Base-by-base conservation (phyloP, 2,797 vertebrate genomes). In the Lacerta viridis region DNA sequence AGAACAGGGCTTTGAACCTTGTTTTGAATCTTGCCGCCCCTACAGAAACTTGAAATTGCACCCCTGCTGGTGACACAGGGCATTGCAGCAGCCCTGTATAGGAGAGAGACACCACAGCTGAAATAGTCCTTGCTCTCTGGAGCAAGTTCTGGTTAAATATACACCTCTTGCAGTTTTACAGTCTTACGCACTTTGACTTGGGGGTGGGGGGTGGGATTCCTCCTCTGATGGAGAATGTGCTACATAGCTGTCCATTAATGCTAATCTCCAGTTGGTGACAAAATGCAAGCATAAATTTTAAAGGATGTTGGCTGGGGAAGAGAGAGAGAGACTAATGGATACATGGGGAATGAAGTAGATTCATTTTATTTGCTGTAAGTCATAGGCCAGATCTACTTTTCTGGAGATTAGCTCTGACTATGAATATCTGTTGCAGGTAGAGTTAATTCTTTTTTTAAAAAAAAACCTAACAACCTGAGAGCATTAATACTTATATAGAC, bases 381-480 rank as follows among this genome's bases (percentile, higher is more conserved):
- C 72, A 1, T 10, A 0, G 76, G 84, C 23, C 86, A 80, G 20
- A 89, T 72, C 0, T 27, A 1, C 4, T 59, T 85, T 79, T 43
- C 27, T 88, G 1, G 1, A 80, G 46, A 25, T 69, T 80, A 77
- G 36, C 72, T 86, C 43, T 3, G 59, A 72, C 33, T 80, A 39
- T 84, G 72, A 85, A 84, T 79, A 64, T 1, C 41, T 88, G n/a
- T 1, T 78, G n/a, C 55, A 88, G 27, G 39, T 71, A 84, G 46
- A 76, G 50, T 50, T 87, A 66, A 33, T n/a, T 33, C 11, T 59
- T 74, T 43, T 41, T 66, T 66, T 27, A 8, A 7, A 10, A 25
- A 1, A 6, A 25, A 6, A n/a, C n/a, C 17, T 7, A 64, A 64
- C 18, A 64, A 64, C 61, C 61, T 64, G 61, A 64, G 3, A 68